Evolutionary conservation across 2,888 invertebrate genomes (phyloP).

Genomic region (Aradus depressus): DNA sequence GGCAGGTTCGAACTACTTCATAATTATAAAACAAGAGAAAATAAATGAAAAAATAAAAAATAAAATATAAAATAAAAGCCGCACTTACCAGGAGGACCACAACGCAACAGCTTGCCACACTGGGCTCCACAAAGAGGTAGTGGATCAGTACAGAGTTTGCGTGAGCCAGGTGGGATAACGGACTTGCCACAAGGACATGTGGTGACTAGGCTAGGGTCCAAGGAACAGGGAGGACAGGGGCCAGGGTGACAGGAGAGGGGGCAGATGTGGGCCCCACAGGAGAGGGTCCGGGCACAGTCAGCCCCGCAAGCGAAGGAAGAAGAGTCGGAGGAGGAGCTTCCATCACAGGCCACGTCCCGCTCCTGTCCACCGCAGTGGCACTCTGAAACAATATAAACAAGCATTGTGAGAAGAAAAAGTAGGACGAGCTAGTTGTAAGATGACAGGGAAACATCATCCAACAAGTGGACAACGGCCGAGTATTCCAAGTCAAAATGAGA

Average conservation of each 20-base stretch:
- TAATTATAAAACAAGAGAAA: background rate
- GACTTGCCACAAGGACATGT: conserved; percentile 70
- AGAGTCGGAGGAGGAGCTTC: conserved; percentile 37
- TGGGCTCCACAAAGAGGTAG: conserved; percentile 66
- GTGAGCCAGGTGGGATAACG: conserved; percentile 40
- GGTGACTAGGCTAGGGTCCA: conserved; percentile 48
- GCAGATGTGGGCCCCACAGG: conserved; percentile 62
- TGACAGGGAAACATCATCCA: no score
- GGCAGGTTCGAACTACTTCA: background rate
- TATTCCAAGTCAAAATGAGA: no score
- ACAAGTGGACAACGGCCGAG: no score
- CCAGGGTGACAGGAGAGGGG: conserved; percentile 54
- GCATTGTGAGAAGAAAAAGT: no score
- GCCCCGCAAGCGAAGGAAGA: conserved; percentile 49
- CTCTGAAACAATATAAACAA: no score
- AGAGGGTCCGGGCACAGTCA: conserved; percentile 47
- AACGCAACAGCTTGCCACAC: conserved; percentile 39
- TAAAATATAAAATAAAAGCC: background rate
- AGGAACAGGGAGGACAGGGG: conserved; percentile 46
- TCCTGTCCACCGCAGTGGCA: conserved; percentile 60
- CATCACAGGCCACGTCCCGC: conserved; percentile 50
- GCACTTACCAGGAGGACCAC: conserved; percentile 38
- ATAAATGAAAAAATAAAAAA: background rate
- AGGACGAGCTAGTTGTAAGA: no score
- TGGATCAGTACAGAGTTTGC: conserved; percentile 65